These are phyloP conservation scores for Corythornis leucogaster DNA, from an alignment of 2,797 vertebrate species.

Conservation along the genomic window DNA sequence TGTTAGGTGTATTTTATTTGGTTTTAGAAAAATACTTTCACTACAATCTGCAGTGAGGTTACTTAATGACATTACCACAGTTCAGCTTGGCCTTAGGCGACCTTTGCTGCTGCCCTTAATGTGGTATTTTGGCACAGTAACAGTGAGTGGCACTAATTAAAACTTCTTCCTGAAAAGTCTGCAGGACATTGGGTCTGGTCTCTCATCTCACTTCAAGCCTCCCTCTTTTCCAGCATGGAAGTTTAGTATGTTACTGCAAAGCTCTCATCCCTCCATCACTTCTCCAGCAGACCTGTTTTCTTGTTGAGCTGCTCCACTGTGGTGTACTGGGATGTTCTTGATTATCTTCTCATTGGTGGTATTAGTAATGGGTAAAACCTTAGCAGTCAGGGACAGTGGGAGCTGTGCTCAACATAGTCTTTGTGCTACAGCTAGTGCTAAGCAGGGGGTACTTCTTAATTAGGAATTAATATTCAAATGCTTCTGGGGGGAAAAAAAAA, in stretches of 20 bases:
- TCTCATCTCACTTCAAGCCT: neutral
- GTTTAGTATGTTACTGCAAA: neutral
- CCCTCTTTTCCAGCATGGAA: neutral
- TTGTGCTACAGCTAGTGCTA: neutral
- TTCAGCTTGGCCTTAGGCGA: conserved; percentile 50
- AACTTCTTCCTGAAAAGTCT: conserved; percentile 2
- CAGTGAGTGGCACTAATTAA: conserved; percentile 26
- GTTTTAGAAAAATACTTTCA: neutral
- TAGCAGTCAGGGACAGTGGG: neutral
- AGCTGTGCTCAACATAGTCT: neutral
- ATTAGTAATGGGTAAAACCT: neutral
- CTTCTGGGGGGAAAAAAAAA: neutral
- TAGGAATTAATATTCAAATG: conserved; percentile 59
- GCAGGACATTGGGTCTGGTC: neutral
- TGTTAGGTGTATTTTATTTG: neutral
- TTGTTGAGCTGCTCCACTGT: neutral
- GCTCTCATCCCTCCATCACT: neutral
- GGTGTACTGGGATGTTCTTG: neutral
- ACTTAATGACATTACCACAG: conserved; percentile 16
- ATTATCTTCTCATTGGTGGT: neutral
- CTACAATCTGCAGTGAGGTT: neutral
- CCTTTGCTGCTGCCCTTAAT: conserved; percentile 29
- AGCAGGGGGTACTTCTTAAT: conserved; percentile 39
- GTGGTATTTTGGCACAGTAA: conserved; percentile 43
- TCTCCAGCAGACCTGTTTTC: neutral